Evolutionary conservation across 2,888 invertebrate species (phyloP), one percentile per base, ranked within the genome.

Genomic region (Desoria tigrina): DNA sequence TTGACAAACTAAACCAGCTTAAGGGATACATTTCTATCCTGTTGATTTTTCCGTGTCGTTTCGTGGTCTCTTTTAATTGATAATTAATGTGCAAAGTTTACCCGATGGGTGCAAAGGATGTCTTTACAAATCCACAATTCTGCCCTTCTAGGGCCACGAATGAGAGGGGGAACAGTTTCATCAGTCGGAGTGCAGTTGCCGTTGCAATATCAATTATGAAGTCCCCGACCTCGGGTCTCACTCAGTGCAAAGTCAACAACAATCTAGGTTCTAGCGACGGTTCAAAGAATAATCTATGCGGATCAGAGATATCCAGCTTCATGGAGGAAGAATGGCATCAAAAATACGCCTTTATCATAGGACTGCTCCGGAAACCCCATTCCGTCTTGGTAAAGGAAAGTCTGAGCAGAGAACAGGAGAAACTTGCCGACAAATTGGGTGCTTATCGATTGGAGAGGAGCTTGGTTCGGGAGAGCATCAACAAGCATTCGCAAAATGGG

Each of bases 261-360:
- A n/a, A n/a, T n/a, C n/a, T n/a, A n/a, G n/a, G n/a, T n/a, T n/a
- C n/a, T n/a, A n/a, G 6, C 32, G 11, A 32, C 4, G 4, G 32
- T 32, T 18, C 16, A 4, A 45, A 45, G 21, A 16, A 18, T 6
- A 45, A 45, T 45, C 6, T 16, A 18, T 18, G 45, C 16, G 45
- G 45, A 21, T 18, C n/a, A 6, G 21, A n/a, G 16, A n/a, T 16
- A 4, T 9, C 9, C 6, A 21, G 16, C 45, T 16, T 11, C 6
- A 6, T 45, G 24, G 75, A 75, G 21, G 74, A 69, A 23, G 75
- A 75, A 58, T 75, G 73, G 73, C 75, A 75, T 54, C 74, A 75
- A 42, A 75, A 75, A 56, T 75, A 74, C 65, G 75, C 75, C 6
- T 75, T 75, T 49, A 73, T 75, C 32, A 72, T 75, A 9, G 71